Conservation (phyloP, 64 coral and sea anemone genomes). For the Montipora foliosa region DNA sequence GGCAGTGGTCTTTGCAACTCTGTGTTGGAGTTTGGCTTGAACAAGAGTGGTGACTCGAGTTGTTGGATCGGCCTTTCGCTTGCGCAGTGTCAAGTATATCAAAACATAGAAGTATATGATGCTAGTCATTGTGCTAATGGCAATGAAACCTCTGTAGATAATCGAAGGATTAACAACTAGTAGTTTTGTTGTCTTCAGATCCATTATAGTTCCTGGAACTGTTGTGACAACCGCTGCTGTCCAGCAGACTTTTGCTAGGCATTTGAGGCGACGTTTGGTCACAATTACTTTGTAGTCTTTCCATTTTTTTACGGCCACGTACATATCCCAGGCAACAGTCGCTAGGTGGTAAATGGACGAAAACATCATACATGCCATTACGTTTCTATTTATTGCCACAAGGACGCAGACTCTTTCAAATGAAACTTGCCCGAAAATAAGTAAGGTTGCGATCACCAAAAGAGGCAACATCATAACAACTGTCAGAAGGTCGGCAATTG, state of each 20-base stretch:
- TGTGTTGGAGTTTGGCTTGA: background rate
- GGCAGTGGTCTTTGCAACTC: background rate
- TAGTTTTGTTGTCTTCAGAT: background rate
- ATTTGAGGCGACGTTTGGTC: background rate
- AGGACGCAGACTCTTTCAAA: background rate
- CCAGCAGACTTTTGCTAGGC: background rate
- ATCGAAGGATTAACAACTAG: background rate
- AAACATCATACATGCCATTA: background rate
- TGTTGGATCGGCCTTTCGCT: background rate
- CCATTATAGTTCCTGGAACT: background rate
- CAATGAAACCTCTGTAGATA: background rate
- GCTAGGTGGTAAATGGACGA: background rate
- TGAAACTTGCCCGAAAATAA: background rate
- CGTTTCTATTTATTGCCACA: background rate
- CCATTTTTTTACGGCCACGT: background rate
- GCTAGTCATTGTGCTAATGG: background rate
- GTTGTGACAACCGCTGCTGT: background rate
- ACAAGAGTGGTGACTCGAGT: too few species aligned
- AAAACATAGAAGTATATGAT: background rate
- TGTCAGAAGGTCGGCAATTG: background rate
- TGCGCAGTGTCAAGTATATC: background rate
- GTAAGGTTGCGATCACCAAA: background rate
- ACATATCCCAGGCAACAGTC: slow-evolving; percentile 12
- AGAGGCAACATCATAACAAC: background rate
- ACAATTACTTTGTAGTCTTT: slow-evolving; percentile 9